These are phyloP conservation scores for Oryzias celebensis DNA, from an alignment of 2,113 vertebrate species.

Conservation along the genomic window DNA sequence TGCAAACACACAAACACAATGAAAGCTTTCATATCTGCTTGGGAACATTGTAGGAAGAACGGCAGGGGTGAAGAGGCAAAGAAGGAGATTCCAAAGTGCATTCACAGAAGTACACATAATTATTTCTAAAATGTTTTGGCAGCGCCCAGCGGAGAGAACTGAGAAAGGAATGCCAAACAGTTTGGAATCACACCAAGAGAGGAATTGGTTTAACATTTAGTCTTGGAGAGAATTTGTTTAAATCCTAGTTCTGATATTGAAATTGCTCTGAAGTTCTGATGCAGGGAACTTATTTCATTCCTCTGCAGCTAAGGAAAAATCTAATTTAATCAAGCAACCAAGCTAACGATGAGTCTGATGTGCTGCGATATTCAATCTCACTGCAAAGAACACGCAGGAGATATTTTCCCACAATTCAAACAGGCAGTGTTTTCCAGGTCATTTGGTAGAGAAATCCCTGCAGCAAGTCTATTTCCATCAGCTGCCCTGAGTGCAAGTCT, in stretches of 20 bases:
- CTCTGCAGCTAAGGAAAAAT: constrained; percentile 1
- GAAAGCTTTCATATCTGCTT: constrained; percentile 27
- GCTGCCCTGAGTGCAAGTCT: constrained; percentile 62
- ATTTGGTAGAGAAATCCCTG: constrained; percentile 75
- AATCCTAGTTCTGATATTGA: constrained; percentile 36
- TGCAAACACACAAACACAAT: constrained; percentile 54
- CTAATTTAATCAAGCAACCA: constrained; percentile 33
- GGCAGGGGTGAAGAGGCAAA: constrained; percentile 6
- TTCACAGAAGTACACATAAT: constrained; percentile 59
- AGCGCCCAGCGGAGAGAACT: constrained; percentile 35
- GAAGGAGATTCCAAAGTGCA: constrained; percentile 36
- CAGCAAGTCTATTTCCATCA: constrained; percentile 75
- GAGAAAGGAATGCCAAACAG: constrained; percentile 68
- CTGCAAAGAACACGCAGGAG: constrained; percentile 23
- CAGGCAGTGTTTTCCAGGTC: constrained; percentile 74
- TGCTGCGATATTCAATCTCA: constrained; percentile 31
- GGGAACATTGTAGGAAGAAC: constrained; percentile 9
- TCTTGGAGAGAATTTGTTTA: constrained; percentile 45
- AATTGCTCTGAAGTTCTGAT: constrained; percentile 22
- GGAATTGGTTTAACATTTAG: constrained; percentile 57
- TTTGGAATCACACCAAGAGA: constrained; percentile 64
- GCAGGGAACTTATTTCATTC: constrained; percentile 14
- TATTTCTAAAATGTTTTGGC: constrained; percentile 69
- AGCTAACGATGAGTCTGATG: constrained; percentile 13
- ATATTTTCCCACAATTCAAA: constrained; percentile 59